Base-by-base conservation (phyloP, 2,888 invertebrate genomes). In the Junonia oenone region DNA sequence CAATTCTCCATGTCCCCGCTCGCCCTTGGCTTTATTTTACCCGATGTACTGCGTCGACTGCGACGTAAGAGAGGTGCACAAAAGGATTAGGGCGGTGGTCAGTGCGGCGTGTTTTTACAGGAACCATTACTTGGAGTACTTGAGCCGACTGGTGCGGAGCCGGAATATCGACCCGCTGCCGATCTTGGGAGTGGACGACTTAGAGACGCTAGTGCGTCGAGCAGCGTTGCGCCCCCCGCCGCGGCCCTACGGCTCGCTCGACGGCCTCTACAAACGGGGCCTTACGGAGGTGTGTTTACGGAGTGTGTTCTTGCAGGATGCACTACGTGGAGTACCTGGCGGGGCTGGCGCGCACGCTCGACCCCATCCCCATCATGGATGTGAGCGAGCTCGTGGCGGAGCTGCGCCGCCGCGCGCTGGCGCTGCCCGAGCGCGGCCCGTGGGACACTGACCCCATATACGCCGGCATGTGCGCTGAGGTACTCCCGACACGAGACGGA, bases 261-360 rank as follows among this genome's bases (percentile, higher is more conserved):
- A 93, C 67, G 92, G 92, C 60, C 87, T 93, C 73, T 94, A 93
- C 88, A 90, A 91, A 76, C 89, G 89, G 68, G 90, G 91, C 69
- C 91, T 95, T 59, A 74, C 91, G 63, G 92, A 94, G 93, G 94
- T 94, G 77, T 77, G 84, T 81, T 76, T 66, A 74, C 69, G 55
- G 55, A 62, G 59, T 61, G 50, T 68, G 48, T 71, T 68, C 78
- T 88, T 90, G 77, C 92, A 98, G 98, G 93, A 91, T 93, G 78
- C 98, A 98, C 92, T 98, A 97, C 93, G 94, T 97, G 84, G 98
- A 98, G 92, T 98, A 98, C 91, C 93, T 99, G 92, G 97, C 97
- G 78, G 94, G 93, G 72, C 92, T 95, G 82, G 96, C 98, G 87
- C 95, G 95, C 83, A 93, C 92, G 74, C 92, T 98, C 82, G 98